Evolutionary conservation across 2,888 invertebrate species (phyloP).

Genomic region (Ophion ventricosus): DNA sequence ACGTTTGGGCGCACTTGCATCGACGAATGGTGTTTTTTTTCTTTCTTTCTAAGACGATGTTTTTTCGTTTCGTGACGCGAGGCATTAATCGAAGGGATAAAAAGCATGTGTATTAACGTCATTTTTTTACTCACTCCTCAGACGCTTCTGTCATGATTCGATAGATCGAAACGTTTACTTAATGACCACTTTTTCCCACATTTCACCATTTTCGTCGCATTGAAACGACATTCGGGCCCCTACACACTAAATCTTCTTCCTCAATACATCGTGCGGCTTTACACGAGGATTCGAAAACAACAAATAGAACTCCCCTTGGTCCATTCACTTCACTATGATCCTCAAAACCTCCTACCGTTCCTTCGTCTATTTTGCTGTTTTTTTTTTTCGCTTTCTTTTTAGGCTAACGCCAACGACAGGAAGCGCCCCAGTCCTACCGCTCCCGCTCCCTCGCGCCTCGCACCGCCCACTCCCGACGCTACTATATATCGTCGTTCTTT

Average conservation of each 20-base stretch:
- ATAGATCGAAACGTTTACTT: constrained; percentile 93
- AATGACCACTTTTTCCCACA: constrained; percentile 91
- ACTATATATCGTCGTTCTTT: constrained; percentile 42
- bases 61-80: neutral
- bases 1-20: neutral
- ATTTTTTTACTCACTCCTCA: constrained; percentile 90
- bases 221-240: constrained; percentile 80
- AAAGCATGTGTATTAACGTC: constrained; percentile 27
- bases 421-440: constrained; percentile 77
- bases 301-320: constrained; percentile 1
- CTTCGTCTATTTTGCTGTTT: constrained; percentile 68
- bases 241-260: constrained; percentile 54
- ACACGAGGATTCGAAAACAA: neutral
- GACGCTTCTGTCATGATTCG: constrained; percentile 96
- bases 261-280: constrained; percentile 57
- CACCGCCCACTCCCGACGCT: constrained; percentile 59
- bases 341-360: constrained; percentile 24
- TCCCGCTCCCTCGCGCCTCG: constrained; percentile 65
- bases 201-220: constrained; percentile 93
- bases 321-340: constrained; percentile 23
- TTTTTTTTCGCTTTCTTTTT: constrained; percentile 74
- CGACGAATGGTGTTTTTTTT: constrained; percentile 1
- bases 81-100: neutral
- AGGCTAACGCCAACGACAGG: constrained; percentile 79
- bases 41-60: neutral